Conservation (phyloP, 2,797 vertebrate genomes). For the Hypotaenidia philippensis region DNA sequence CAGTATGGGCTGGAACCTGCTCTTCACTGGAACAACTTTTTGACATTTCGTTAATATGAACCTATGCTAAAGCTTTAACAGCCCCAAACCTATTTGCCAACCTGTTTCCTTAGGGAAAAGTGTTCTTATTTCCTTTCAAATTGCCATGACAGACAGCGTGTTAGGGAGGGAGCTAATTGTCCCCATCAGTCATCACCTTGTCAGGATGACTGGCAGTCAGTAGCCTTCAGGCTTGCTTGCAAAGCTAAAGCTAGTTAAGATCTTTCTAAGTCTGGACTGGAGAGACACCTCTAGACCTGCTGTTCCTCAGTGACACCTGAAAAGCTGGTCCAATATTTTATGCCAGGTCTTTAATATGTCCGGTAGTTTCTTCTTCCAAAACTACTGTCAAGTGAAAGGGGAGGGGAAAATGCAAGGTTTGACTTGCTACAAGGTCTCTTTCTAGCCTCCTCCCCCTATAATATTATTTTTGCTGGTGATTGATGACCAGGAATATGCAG, state of each 20-base stretch:
- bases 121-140: conserved; percentile 46
- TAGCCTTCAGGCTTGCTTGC: conserved; percentile 19
- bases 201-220: conserved; percentile 69
- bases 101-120: conserved; percentile 47
- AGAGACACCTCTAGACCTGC: conserved; percentile 22
- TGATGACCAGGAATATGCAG: neutral
- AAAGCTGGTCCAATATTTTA: conserved; percentile 49
- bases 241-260: conserved; percentile 26
- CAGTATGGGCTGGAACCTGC: neutral
- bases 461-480: neutral
- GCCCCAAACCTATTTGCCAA: conserved; percentile 45
- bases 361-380: conserved; percentile 1
- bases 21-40: neutral
- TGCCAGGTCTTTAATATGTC: conserved; percentile 39
- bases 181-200: conserved; percentile 69
- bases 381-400: neutral
- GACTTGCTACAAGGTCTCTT: neutral
- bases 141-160: conserved; percentile 41
- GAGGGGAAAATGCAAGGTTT: neutral
- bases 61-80: conserved; percentile 15
- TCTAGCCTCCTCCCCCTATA: neutral
- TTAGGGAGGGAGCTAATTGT: conserved; percentile 47
- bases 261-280: conserved; percentile 21
- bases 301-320: conserved; percentile 24
- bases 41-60: conserved; percentile 26